Evolutionary conservation across 1,140 invertebrate species (phyloP), one percentile per base, ranked within the genome.

Genomic region (Ceratina australensis): DNA sequence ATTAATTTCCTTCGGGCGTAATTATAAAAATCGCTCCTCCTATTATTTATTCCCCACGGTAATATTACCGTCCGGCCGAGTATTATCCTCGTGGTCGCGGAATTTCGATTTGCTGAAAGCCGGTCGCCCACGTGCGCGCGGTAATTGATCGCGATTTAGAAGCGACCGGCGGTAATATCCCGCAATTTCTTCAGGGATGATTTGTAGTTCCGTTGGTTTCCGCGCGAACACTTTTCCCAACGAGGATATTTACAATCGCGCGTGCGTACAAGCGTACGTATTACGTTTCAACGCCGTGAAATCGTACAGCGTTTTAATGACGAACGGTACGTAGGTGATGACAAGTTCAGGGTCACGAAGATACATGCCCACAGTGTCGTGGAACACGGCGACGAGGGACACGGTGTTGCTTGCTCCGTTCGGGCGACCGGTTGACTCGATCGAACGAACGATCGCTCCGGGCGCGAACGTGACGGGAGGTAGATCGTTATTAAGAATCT

Each of bases 401-500:
- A 64, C 52, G 75, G n/a, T 63, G 63, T 72, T n/a, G n/a, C n/a
- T n/a, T n/a, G n/a, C n/a, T 26, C 1, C 20, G 22, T 26, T 33
- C 33, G 10, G 16, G 26, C 47, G 24, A 63, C 22, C 69, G 64
- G 16, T 24, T 64, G 72, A 57, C 47, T 64, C 79, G 67, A 78
- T 81, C 76, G 72, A 81, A n/a, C n/a, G n/a, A n/a, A 28, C 68
- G 71, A 81, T 81, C 59, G 72, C 72, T 79, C 59, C 47, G 59
- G 78, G 79, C 82, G 28, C n/a, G 26, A 66, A 81, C 61, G 49
- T 78, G 66, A 72, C 74, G 82, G 72, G 66, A 69, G 68, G 24
- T 54, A 61, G 65, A 57, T 75, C 65, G 65, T 85, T 82, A 85
- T 86, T 85, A 82, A 85, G 80, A 78, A 85, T 82, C 83, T 82